Conservation (phyloP, 2,113 vertebrate genomes). For the Lampris megalopsis region DNA sequence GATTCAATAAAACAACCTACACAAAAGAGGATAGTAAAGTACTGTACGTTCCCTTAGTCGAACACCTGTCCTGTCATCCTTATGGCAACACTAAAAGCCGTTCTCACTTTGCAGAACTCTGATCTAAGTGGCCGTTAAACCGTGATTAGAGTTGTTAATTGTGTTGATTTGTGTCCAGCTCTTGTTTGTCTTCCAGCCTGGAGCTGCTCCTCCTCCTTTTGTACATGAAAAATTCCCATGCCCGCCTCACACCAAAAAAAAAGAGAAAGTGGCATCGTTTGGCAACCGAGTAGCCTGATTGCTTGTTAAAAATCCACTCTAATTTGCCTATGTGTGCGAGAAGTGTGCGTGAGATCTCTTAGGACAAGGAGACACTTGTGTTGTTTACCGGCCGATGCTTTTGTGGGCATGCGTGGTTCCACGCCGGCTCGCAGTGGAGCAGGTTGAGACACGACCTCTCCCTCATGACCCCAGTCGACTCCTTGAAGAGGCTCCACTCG, state of each 20-base stretch:
- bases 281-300: slow-evolving; percentile 60
- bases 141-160: slow-evolving; percentile 57
- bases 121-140: slow-evolving; percentile 48
- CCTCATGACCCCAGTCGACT: slow-evolving; percentile 35
- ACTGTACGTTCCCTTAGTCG: slow-evolving; percentile 22
- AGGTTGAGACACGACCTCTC: slow-evolving; percentile 64
- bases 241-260: slow-evolving; percentile 44
- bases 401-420: slow-evolving; percentile 46
- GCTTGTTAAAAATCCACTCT: slow-evolving; percentile 71
- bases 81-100: slow-evolving; percentile 34
- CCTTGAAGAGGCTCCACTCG: slow-evolving; percentile 49
- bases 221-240: slow-evolving; percentile 74
- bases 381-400: slow-evolving; percentile 67
- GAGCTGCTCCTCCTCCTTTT: slow-evolving; percentile 63
- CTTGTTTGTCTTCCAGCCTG: slow-evolving; percentile 40
- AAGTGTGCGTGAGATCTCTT: slow-evolving; percentile 56
- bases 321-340: slow-evolving; percentile 68
- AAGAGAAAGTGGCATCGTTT: slow-evolving; percentile 55
- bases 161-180: slow-evolving; percentile 54
- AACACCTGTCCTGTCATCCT: slow-evolving; percentile 39
- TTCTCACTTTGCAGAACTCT: slow-evolving; percentile 33
- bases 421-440: slow-evolving; percentile 33
- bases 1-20: slow-evolving; percentile 43
- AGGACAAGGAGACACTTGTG: slow-evolving; percentile 67
- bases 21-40: slow-evolving; percentile 10